phyloP scores from a whole-genome alignment of 1,140 invertebrate genomes.

The Cherax destructor region DNA sequence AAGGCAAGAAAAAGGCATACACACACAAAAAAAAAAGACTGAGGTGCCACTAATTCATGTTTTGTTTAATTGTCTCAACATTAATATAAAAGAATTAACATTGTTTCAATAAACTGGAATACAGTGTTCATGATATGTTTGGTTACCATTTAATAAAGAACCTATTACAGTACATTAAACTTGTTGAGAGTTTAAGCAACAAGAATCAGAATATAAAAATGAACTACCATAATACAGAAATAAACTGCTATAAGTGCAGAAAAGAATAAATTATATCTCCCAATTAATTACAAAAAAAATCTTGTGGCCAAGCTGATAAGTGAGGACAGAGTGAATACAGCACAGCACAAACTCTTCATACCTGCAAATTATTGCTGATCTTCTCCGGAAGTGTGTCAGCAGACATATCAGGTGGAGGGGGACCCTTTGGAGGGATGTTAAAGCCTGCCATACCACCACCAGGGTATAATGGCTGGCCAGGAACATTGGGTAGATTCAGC shows the following conservation, averaged over 20 bases:
- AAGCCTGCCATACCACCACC: conserved; percentile 6
- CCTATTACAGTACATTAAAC: too few relatives aligned
- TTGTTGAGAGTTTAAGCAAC: too few relatives aligned
- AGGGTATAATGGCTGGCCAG: conserved; percentile 38
- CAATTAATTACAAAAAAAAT: not conserved
- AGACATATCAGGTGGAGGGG: conserved; percentile 51
- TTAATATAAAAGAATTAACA: too few relatives aligned
- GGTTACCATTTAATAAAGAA: too few relatives aligned
- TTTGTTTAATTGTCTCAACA: too few relatives aligned
- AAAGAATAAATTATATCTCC: not conserved
- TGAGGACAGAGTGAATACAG: not conserved
- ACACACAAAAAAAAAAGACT: too few relatives aligned
- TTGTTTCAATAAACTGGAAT: too few relatives aligned
- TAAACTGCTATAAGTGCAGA: not conserved
- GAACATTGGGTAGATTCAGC: conserved; percentile 65
- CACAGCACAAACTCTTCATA: not conserved
- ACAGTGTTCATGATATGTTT: too few relatives aligned
- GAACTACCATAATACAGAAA: not conserved
- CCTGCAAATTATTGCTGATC: conserved; percentile 48
- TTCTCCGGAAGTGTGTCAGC: conserved; percentile 52
- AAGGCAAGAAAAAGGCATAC: too few relatives aligned
- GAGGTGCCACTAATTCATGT: too few relatives aligned
- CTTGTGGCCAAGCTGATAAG: too few relatives aligned
- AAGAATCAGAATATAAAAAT: too few relatives aligned
- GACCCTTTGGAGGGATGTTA: conserved; percentile 43